Base-by-base conservation (phyloP, 1,140 invertebrate genomes). In the Drosophila bifasciata region DNA sequence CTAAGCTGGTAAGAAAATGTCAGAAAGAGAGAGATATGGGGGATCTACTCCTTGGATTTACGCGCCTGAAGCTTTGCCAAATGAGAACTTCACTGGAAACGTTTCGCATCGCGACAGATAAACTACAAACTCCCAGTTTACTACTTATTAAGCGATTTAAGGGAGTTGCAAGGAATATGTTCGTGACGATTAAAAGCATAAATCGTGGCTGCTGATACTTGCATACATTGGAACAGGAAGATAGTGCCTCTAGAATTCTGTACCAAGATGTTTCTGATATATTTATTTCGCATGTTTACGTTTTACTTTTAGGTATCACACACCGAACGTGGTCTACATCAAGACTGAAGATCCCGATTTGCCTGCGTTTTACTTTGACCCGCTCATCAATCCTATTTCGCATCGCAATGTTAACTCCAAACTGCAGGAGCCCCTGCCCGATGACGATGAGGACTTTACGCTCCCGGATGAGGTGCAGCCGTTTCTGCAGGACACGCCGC, bases 341-440 rank as follows among this genome's bases (percentile, higher is more conserved):
- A 99, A 99, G 94, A 99, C 99, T 1, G 99, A 99, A 93, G 99
- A 99, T 95, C 98, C 99, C n/a, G 99, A 99, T 93, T 93, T 99
- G 55, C 99, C 99, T 17, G 99, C 99, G 0, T 99, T 99, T 92
- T 99, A 99, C 92, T 99, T 99, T 93, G 99, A 99, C 94, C 99
- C 99, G 0, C 93, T 99, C 5, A 99, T 99, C 68, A 99, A 99
- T 93, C 98, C 99, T 4, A 99, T 99, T 79, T 98, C 98, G 8
- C 98, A 99, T 92, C 94, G 98, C 79, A 97, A 98, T 93, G 95
- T 97, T 1, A 89, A 84, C 43, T 62, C 92, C 3, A 69, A 96
- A 93, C 95, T 95, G 9, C 89, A 95, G 28, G 97, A 98, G 89
- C 96, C 96, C 2, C 89, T 97, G 49, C 96, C 97, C 3, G 97